These are phyloP conservation scores for Pachyuromys duprasi DNA, from an alignment of 2,797 vertebrate species.

Conservation along the genomic window DNA sequence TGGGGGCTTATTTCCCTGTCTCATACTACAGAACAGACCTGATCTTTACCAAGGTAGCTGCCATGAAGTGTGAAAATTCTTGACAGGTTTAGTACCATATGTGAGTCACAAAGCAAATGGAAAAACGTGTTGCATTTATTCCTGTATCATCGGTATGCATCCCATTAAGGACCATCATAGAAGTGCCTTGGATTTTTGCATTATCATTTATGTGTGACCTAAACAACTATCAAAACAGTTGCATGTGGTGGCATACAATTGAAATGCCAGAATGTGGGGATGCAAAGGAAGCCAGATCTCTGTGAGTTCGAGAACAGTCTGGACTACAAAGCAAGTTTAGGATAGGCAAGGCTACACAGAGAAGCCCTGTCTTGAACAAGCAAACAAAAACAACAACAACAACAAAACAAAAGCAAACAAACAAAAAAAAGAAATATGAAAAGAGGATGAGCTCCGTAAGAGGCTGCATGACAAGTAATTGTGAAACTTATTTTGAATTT, in stretches of 20 bases:
- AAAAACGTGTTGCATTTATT: neutral
- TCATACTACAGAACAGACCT: neutral
- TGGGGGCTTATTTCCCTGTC: neutral
- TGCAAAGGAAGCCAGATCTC: too few species aligned
- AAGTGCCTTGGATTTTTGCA: neutral
- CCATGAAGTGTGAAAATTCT: neutral
- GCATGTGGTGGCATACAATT: too few species aligned
- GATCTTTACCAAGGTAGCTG: neutral
- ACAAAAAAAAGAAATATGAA: too few species aligned
- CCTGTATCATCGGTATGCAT: neutral
- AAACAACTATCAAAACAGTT: neutral
- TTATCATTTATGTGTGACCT: neutral
- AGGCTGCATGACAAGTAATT: neutral
- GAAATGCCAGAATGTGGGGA: too few species aligned
- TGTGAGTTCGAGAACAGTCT: too few species aligned
- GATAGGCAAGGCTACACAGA: too few species aligned
- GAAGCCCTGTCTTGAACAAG: too few species aligned
- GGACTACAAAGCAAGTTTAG: too few species aligned
- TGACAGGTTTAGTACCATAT: neutral
- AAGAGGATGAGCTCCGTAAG: neutral
- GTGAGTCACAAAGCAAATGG: neutral
- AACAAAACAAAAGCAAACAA: too few species aligned
- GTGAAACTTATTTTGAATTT: neutral
- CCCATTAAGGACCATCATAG: neutral
- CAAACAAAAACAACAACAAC: too few species aligned